phyloP scores from a whole-genome alignment of 2,113 vertebrate genomes.

The Myrmophylax atrothorax region DNA sequence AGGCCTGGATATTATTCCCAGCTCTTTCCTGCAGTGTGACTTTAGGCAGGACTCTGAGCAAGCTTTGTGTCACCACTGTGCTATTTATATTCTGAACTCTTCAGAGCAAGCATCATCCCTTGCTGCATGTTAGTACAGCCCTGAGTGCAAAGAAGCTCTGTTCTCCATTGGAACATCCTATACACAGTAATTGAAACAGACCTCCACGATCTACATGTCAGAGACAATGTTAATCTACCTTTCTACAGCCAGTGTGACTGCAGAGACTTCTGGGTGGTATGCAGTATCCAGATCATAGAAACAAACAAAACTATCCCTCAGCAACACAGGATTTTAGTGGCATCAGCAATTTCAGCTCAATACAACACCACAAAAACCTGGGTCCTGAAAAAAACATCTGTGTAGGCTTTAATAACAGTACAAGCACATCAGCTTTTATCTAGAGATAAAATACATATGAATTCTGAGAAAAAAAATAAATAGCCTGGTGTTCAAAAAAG shows the following conservation, averaged over 20 bases:
- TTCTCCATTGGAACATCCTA: not conserved
- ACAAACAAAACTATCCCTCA: not conserved
- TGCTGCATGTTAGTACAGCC: not conserved
- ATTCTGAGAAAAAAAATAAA: not conserved
- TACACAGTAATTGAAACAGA: not conserved
- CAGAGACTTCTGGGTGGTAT: not conserved
- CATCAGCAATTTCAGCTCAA: not conserved
- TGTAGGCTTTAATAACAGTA: not conserved
- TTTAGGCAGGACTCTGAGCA: not conserved
- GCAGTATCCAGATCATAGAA: not conserved
- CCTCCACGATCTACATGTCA: not conserved
- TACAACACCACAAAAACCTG: not conserved
- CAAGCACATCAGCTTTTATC: not conserved
- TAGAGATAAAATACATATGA: not conserved
- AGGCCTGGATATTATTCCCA: not conserved
- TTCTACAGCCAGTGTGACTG: not conserved
- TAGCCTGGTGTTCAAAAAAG: not conserved
- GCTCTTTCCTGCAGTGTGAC: not conserved
- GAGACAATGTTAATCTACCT: not conserved
- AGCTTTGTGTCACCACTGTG: not conserved
- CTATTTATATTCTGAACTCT: not conserved
- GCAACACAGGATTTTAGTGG: not conserved
- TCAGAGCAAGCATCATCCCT: not conserved
- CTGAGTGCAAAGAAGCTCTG: not conserved
- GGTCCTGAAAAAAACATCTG: not conserved